These are phyloP conservation scores for Embidobia sp. DNA, from an alignment of 2,888 invertebrate species.

Conservation along the genomic window DNA sequence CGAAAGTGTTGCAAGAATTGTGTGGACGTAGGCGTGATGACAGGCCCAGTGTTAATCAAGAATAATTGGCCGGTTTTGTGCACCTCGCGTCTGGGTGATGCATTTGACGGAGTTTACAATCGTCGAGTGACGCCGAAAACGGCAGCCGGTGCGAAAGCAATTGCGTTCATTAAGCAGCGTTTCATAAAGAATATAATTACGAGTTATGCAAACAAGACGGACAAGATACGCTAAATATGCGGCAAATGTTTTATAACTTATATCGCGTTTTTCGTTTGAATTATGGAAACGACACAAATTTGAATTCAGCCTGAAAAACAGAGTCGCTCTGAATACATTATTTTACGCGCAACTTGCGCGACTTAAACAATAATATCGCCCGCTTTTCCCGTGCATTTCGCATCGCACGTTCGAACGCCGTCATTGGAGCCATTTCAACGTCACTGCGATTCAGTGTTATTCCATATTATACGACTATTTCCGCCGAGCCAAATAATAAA, in stretches of 20 bases:
- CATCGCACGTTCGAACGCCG: constrained; percentile 34
- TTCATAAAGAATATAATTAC: constrained; percentile 66
- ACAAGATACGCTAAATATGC: constrained; percentile 60
- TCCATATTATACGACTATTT: constrained; percentile 43
- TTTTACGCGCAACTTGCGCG: constrained; percentile 54
- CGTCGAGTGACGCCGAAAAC: constrained; percentile 64
- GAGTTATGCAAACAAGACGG: constrained; percentile 63
- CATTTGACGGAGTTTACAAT: constrained; percentile 66
- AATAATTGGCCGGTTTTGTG: constrained; percentile 68
- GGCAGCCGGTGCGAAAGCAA: constrained; percentile 64
- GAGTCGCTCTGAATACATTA: constrained; percentile 58
- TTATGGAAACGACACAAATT: constrained; percentile 63
- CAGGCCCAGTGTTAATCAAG: constrained; percentile 68
- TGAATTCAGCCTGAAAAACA: constrained; percentile 55
- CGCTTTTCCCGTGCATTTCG: constrained; percentile 54
- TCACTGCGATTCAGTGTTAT: constrained; percentile 46
- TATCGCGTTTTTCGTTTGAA: constrained; percentile 58
- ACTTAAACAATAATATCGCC: constrained; percentile 50
- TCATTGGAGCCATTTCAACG: constrained; percentile 54
- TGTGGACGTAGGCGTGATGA: constrained; percentile 29
- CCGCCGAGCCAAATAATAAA: constrained; percentile 41
- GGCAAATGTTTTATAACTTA: constrained; percentile 57
- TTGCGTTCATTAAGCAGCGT: constrained; percentile 62
- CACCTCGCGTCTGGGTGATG: constrained; percentile 57
- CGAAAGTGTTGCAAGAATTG: constrained; percentile 15